Conservation (phyloP, 2,888 invertebrate genomes). For the Eristalis pertinax region DNA sequence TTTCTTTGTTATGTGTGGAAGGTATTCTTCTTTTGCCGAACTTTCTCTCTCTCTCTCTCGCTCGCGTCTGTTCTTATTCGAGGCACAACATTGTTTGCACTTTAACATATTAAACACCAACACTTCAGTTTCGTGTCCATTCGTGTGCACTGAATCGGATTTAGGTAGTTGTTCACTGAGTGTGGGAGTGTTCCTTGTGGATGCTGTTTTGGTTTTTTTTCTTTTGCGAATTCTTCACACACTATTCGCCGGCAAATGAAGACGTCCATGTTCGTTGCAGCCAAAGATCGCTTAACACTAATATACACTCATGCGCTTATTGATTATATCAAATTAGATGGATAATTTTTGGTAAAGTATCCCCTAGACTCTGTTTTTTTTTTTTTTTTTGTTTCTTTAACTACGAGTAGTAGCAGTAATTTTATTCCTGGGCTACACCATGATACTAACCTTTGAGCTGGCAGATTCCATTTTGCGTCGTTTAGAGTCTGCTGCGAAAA, state of each 20-base stretch:
- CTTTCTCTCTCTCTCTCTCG: background rate
- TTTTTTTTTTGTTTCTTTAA: conserved; percentile 28
- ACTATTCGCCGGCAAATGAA: background rate
- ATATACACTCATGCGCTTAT: conserved; percentile 62
- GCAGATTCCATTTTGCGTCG: conserved; percentile 91
- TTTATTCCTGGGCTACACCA: conserved; percentile 80
- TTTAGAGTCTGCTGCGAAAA: conserved; percentile 85
- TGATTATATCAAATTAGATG: conserved; percentile 39
- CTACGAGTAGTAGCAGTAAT: conserved; percentile 43
- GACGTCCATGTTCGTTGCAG: conserved; percentile 15
- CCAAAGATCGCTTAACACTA: conserved; percentile 56
- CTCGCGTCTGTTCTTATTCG: background rate
- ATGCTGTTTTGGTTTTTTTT: background rate
- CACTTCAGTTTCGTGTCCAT: conserved; percentile 22
- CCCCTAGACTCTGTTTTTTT: conserved; percentile 38
- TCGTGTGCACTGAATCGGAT: conserved; percentile 21
- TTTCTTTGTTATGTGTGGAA: no score
- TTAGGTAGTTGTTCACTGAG: conserved; percentile 29
- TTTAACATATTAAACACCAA: conserved; percentile 16
- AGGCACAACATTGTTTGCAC: conserved; percentile 3
- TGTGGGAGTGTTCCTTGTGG: conserved; percentile 5
- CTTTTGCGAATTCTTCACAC: conserved; percentile 7
- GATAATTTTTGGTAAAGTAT: conserved; percentile 55
- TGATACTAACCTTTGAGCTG: conserved; percentile 92
- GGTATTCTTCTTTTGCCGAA: background rate